Evolutionary conservation across 2,888 invertebrate species (phyloP), one percentile per base, ranked within the genome.

Genomic region (Thecophora atra): DNA sequence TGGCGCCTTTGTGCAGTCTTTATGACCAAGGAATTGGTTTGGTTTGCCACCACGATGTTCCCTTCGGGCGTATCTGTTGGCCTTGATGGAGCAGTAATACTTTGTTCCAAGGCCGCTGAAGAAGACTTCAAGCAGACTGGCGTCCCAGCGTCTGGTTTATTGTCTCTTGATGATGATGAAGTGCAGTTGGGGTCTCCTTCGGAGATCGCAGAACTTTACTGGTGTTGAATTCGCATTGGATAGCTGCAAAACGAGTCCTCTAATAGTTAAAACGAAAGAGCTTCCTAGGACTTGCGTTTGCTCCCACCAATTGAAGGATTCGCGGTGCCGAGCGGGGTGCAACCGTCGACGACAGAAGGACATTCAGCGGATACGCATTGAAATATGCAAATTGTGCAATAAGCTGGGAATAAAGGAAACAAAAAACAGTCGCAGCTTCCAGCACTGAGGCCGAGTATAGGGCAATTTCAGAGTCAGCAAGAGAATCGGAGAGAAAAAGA

Each of bases 331-430:
- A 72, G 30, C 72, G 70, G 66, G 70, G 72, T 1, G 44, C 60
- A 19, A 81, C 81, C 19, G 24, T 71, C 8, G 67, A 68, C 37
- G 70, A 74, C 62, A 42, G 72, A 30, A 72, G 72, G 58, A 64
- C 72, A 54, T 70, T 70, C 63, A 67, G 54, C 62, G 71, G 71
- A 17, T 58, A 70, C 67, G 68, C 70, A 56, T 74, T 71, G 60
- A 37, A 68, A 28, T 67, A 70, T 44, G 66, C 73, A 74, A 73
- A 71, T 66, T 68, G 19, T 28, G 66, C 42, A 13, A 66, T 66
- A 8, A 52, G 17, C 3, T 68, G 74, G 67, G 74, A 74, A 21
- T 69, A 71, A 3, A 44, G 56, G 4, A 74, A 75, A 63, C 72
- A 74, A 51, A 70, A 70, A 17, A 60, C 71, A 26, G 42, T 70